Base-by-base conservation (phyloP, 2,888 invertebrate genomes). In the Vanessa cardui region DNA sequence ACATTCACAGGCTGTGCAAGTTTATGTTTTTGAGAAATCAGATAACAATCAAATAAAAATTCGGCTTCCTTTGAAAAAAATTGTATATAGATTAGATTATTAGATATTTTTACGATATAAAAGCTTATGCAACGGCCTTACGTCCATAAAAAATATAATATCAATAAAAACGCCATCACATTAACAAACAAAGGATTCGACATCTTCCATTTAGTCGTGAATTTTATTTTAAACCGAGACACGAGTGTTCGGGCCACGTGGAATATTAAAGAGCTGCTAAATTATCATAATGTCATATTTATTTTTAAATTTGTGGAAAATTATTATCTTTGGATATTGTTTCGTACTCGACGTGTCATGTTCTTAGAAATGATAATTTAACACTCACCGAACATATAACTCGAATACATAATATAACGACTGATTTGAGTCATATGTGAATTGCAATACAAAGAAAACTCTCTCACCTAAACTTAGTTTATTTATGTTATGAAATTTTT, bases 121-220 rank as follows among this genome's bases (percentile, higher is more conserved):
- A 16, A 54, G 26, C 52, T 66, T 61, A 56, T 45, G 45, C 58
- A 59, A 66, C 60, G 50, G 64, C 64, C 64, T 49, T 56, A 67
- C 66, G 63, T 21, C 64, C 62, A 50, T 62, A 71, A 69, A 39
- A 66, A 70, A 70, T 59, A 47, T 61, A 68, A 68, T 39, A 59
- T 52, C 66, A 70, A 64, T 71, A 75, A 74, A 73, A 73, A 73
- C 62, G 58, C 69, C 67, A 67, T 66, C 68, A 66, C 70, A 78
- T 80, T 80, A 76, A 68, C 77, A 79, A 77, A 80, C 79, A 80
- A 81, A 74, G 73, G 73, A 73, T 73, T 71, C 71, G 68, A 72
- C 54, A 31, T 62, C 68, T 73, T 59, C 66, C 70, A 72, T 73
- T 72, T 69, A 73, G 68, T 74, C 80, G 80, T 80, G 80, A 78